Evolutionary conservation across 2,113 vertebrate species (phyloP), one percentile per base, ranked within the genome.

Genomic region (Asarcornis scutulata): DNA sequence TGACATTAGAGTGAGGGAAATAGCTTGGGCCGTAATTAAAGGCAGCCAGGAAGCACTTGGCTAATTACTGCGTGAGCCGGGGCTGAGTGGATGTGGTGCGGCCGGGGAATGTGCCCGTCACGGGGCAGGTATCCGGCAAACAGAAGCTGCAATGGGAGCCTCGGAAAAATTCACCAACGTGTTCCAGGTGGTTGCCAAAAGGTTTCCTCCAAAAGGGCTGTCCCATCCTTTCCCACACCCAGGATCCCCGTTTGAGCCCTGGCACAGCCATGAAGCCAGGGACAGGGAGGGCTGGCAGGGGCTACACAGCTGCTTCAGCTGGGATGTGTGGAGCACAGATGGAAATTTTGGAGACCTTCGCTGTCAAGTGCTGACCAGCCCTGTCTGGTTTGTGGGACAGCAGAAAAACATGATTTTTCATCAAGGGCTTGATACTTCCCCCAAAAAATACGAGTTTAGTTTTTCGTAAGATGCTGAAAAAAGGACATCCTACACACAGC

Each of bases 11-110:
- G 68, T 2, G 2, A 92, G 83, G 83, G 71, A 95, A 94, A 95
- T 81, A 89, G 95, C 40, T 91, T 86, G 59, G 96, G 83, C 59
- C 91, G 23, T 91, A 92, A 96, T 96, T 97, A 95, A 62, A 96
- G 92, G 83, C 73, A 88, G 87, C 84, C 89, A 94, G 94, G 95
- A 94, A 96, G 86, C 96, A 84, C 86, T 92, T 64, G 69, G 74
- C 77, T 96, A 96, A 96, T 90, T 93, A 91, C 27, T 42, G 78
- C 9, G 0, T 93, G 91, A 88, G 91, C 68, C 0, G 0, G 64
- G 75, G 84, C 87, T 89, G 87, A 94, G 85, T 89, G 83, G 86
- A 63, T 82, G 83, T 1, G 9, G 69, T 44, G 59, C 0, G 1
- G 90, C 83, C 6, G 8, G 83, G 86, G 88, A 95, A 96, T 63